Conservation (phyloP, 64 coral and sea anemone genomes). For the Acropora tenuis region DNA sequence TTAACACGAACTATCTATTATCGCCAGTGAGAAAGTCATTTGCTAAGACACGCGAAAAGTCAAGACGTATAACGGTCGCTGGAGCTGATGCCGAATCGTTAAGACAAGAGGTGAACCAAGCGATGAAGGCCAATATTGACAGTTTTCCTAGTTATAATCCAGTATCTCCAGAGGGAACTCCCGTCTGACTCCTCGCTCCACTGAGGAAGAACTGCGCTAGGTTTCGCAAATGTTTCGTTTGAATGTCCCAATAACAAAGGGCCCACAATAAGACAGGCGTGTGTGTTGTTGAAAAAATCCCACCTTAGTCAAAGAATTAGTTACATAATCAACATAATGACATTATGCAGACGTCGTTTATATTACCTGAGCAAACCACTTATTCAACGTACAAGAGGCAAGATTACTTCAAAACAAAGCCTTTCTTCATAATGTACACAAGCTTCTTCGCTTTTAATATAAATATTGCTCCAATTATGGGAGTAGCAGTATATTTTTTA, state of each 20-base stretch:
- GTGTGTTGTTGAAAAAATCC: too few species aligned
- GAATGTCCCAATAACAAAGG: not conserved
- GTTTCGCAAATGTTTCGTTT: not conserved
- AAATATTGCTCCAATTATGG: too few species aligned
- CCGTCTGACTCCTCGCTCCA: not conserved
- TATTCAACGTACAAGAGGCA: too few species aligned
- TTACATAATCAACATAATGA: too few species aligned
- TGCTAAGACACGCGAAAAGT: not conserved
- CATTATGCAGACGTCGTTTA: too few species aligned
- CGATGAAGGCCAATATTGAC: not conserved
- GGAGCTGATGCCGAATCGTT: not conserved
- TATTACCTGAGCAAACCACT: too few species aligned
- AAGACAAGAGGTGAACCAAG: slow-evolving; percentile 18
- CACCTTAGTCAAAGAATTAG: too few species aligned
- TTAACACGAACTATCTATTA: slow-evolving; percentile 18
- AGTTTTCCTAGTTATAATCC: not conserved
- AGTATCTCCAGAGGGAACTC: slow-evolving; percentile 12
- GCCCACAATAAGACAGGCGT: not conserved
- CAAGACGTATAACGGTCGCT: slow-evolving; percentile 19
- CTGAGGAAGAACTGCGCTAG: not conserved
- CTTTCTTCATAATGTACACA: too few species aligned
- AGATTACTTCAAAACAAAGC: too few species aligned
- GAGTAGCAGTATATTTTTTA: too few species aligned
- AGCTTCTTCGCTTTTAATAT: too few species aligned
- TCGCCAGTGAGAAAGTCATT: not conserved